Evolutionary conservation across 1,140 invertebrate genomes (phyloP).

Genomic region (Hycleus cichorii): DNA sequence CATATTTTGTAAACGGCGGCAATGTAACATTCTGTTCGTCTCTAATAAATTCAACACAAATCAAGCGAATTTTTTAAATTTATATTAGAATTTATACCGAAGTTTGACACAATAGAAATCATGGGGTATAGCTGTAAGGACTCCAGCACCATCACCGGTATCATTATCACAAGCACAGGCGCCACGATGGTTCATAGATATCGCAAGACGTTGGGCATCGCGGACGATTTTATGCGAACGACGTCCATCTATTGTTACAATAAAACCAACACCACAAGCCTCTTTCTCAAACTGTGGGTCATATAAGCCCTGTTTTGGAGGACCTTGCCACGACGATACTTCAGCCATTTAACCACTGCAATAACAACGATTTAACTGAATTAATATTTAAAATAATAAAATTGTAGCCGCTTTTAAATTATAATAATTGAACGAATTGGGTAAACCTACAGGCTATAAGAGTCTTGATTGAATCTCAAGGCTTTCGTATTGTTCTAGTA

Average conservation of each 20-base stretch:
- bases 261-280: slow-evolving; percentile 97
- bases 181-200: slow-evolving; percentile 97
- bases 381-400: background rate
- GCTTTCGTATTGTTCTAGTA: too few species aligned
- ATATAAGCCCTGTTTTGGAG: slow-evolving; percentile 71
- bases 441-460: too few species aligned
- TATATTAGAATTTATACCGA: slow-evolving; percentile 44
- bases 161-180: slow-evolving; percentile 98
- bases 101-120: slow-evolving; percentile 80
- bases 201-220: slow-evolving; percentile 88
- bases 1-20: slow-evolving; percentile 82
- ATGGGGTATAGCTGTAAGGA: slow-evolving; percentile 93
- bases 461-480: too few species aligned
- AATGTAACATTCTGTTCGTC: slow-evolving; percentile 71
- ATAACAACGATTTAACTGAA: background rate
- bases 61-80: too few species aligned
- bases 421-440: too few species aligned
- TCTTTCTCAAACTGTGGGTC: slow-evolving; percentile 90
- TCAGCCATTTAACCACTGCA: slow-evolving; percentile 37
- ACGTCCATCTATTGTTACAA: slow-evolving; percentile 94
- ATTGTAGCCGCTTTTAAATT: background rate
- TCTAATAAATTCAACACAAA: slow-evolving; percentile 42
- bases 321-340: slow-evolving; percentile 39
- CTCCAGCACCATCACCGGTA: slow-evolving; percentile 96
- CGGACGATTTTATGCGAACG: slow-evolving; percentile 89